Conservation (phyloP, 2,888 invertebrate species). For the Atherix ibis region DNA sequence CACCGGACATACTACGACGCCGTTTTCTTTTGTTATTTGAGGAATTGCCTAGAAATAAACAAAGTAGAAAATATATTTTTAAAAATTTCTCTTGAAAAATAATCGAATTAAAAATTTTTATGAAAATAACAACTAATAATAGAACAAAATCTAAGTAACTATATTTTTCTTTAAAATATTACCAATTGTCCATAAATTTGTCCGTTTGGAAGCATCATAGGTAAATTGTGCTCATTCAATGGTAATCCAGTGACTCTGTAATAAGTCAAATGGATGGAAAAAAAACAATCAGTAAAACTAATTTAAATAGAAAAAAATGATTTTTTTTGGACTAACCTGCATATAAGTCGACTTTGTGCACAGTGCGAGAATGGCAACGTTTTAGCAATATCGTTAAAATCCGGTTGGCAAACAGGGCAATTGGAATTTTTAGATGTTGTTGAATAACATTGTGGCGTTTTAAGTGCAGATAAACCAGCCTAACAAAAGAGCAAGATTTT, state of each 20-base stretch:
- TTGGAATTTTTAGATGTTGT: slow-evolving; percentile 58
- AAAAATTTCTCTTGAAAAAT: too few species aligned
- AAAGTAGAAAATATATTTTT: too few species aligned
- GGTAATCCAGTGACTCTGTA: slow-evolving; percentile 66
- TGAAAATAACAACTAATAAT: not conserved
- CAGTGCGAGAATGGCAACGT: slow-evolving; percentile 89
- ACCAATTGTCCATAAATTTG: slow-evolving; percentile 91
- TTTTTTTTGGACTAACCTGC: slow-evolving; percentile 41
- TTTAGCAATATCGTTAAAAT: slow-evolving; percentile 72
- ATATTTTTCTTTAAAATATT: too few species aligned
- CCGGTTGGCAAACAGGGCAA: slow-evolving; percentile 85
- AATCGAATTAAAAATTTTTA: too few species aligned
- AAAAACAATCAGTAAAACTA: slow-evolving; percentile 3
- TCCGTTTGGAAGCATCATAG: slow-evolving; percentile 97
- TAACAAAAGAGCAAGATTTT: too few species aligned
- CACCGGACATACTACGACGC: slow-evolving; percentile 82
- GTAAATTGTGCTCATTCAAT: slow-evolving; percentile 94
- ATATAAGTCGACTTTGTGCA: slow-evolving; percentile 87
- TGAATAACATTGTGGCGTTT: slow-evolving; percentile 78
- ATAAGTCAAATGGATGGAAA: not conserved
- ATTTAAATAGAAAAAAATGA: slow-evolving; percentile 1
- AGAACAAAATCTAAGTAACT: not conserved
- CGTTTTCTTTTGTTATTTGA: slow-evolving; percentile 87
- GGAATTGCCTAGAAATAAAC: slow-evolving; percentile 58
- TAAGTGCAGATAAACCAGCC: slow-evolving; percentile 86